Conservation (phyloP, 1,140 invertebrate species). For the Brachionus manjavacas region DNA sequence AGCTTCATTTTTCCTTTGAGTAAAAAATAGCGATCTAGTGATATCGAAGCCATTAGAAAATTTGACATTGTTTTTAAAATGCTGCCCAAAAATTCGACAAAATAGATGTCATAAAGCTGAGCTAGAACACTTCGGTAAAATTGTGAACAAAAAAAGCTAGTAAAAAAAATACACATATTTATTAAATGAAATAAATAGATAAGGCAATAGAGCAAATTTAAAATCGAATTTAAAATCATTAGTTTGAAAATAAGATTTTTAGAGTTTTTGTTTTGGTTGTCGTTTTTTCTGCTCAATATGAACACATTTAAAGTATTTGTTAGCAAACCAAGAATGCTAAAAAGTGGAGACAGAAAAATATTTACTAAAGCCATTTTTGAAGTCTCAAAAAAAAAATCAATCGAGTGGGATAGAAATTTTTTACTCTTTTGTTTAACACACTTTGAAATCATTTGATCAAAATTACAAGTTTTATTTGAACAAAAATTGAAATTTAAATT, state of each 20-base stretch:
- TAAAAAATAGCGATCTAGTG: neutral
- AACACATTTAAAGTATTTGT: neutral
- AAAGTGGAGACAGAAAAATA: neutral
- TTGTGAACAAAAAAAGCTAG: neutral
- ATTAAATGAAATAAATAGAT: neutral
- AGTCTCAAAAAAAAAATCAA: neutral
- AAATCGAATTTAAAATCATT: neutral
- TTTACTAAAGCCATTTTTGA: neutral
- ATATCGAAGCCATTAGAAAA: neutral
- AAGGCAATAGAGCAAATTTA: neutral
- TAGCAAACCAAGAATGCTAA: neutral
- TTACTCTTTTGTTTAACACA: neutral
- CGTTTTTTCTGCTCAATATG: neutral
- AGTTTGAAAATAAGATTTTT: neutral
- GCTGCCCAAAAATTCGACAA: neutral
- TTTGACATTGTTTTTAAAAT: constrained; percentile 6
- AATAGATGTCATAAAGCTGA: constrained; percentile 10
- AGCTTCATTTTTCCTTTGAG: neutral
- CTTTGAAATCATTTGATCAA: neutral
- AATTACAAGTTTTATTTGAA: neutral
- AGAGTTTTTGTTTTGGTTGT: neutral
- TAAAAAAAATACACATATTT: neutral
- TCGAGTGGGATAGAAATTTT: neutral
- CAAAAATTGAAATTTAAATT: neutral
- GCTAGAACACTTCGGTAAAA: neutral